Percentiles rank a stretch among this genome's conserved stretches.
Conservation (phyloP, 35 echinoderm and acorn worm species). For the Heliocidaris erythrogramma region DNA sequence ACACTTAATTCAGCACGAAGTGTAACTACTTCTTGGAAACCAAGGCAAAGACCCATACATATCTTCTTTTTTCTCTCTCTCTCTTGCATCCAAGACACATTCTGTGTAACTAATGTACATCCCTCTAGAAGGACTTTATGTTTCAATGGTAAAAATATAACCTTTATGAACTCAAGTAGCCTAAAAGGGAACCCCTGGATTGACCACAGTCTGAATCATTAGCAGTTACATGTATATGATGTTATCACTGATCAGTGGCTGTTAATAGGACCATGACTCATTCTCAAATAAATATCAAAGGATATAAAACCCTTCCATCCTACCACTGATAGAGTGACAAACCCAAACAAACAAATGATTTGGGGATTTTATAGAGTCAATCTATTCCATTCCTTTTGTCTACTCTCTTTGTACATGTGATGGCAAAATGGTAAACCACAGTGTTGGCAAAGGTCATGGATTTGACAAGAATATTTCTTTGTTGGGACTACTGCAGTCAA, state of each 20-base stretch:
- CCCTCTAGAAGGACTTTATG: too few relatives aligned
- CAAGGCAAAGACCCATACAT: too few relatives aligned
- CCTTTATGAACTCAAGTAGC: neutral
- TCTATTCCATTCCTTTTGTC: neutral
- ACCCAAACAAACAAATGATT: neutral
- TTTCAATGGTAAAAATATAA: neutral
- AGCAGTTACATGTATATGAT: neutral
- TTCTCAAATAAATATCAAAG: neutral
- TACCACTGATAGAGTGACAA: neutral
- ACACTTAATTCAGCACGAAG: too few relatives aligned
- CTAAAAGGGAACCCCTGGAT: neutral
- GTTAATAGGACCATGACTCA: neutral
- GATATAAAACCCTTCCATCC: slow-evolving; percentile 5
- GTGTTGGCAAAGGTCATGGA: neutral
- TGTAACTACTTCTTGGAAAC: too few relatives aligned
- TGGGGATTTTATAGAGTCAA: neutral
- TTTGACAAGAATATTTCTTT: neutral
- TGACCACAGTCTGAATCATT: neutral
- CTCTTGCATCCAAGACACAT: too few relatives aligned
- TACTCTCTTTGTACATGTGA: neutral
- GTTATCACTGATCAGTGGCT: neutral
- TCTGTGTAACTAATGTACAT: too few relatives aligned
- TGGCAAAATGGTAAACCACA: neutral
- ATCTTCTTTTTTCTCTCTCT: too few relatives aligned
- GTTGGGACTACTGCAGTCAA: too few relatives aligned